These are phyloP conservation scores for Drosophila rellima DNA, from an alignment of 2,888 invertebrate species.

Conservation along the genomic window DNA sequence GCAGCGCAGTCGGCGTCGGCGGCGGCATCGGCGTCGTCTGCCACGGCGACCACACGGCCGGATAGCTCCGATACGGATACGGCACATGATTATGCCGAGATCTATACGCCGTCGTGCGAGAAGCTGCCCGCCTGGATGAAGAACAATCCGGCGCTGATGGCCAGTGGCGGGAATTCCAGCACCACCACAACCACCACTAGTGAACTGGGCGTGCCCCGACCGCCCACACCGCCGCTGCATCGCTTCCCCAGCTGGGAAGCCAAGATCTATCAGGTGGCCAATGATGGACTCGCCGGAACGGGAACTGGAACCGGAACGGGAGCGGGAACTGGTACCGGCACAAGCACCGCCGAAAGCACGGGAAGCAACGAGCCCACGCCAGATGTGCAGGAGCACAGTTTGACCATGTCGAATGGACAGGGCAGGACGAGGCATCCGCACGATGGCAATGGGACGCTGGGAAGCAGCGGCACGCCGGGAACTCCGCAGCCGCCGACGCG, in stretches of 20 bases:
- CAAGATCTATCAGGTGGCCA: constrained; percentile 95
- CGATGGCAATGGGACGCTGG: constrained; percentile 82
- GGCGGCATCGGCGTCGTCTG: background rate
- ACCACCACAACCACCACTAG: constrained; percentile 85
- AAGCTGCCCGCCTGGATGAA: constrained; percentile 88
- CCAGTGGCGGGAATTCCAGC: constrained; percentile 87
- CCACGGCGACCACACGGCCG: constrained; percentile 67
- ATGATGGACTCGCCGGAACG: constrained; percentile 87
- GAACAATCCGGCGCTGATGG: constrained; percentile 86
- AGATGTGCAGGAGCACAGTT: constrained; percentile 60
- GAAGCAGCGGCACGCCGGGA: constrained; percentile 71
- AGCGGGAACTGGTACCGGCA: constrained; percentile 26
- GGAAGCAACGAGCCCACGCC: constrained; percentile 59
- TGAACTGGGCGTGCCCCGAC: constrained; percentile 86
- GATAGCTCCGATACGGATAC: constrained; percentile 88
- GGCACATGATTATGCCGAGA: constrained; percentile 96
- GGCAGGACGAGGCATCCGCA: constrained; percentile 47
- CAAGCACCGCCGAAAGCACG: constrained; percentile 58
- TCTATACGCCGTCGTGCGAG: constrained; percentile 96
- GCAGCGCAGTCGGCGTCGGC: constrained; percentile 33
- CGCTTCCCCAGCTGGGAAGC: constrained; percentile 98
- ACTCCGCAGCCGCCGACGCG: constrained; percentile 84
- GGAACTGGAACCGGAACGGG: constrained; percentile 60
- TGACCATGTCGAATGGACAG: constrained; percentile 67
- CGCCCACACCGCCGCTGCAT: constrained; percentile 96